Base-by-base conservation (phyloP, 2,888 invertebrate genomes). In the Agrotis clavis region DNA sequence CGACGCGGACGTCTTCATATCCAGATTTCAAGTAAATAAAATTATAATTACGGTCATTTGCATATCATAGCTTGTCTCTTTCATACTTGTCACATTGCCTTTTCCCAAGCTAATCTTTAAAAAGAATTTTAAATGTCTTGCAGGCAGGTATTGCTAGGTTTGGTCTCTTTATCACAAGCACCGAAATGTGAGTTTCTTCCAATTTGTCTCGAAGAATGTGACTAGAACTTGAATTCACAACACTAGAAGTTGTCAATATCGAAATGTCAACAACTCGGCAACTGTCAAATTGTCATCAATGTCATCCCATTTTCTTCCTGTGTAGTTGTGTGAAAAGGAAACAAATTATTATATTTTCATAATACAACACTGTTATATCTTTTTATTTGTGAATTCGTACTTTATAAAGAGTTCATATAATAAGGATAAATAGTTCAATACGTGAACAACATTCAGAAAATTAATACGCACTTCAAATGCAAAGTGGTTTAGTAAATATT, bases 401-500 rank as follows among this genome's bases (percentile, higher is more conserved):
- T 66, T 19, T 54, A 45, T 57, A 57, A 18, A 74, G 45, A 60
- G 54, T 69, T 18, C 4, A 61, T 61, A 59, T 67, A 71, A 18
- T 48, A 41, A 16, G 53, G 68, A 63, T 67, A 60, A 73, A 67
- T n/a, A 53, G 64, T 21, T 21, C 47, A 57, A 65, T 67, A 19
- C 19, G 63, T 71, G 62, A 67, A 50, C 18, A 60, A 62, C 41
- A 63, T 51, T 54, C 53, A 18, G 30, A 57, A 60, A 61, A 57
- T 16, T 47, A n/a, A 54, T 51, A 74, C 75, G 71, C 53, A 78
- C 61, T 82, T 69, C 71, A 67, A 74, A 74, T 71, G 50, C n/a
- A 11, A 76, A 81, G 78, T 86, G 78, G 63, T 72, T 68, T 57
- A 11, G 73, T 82, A 84, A 82, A 84, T 84, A 86, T 57, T 64